A percentile compares a stretch with the other conserved stretches of the same genome.
These are phyloP conservation scores for Drosophila parabipectinata DNA, from an alignment of 1,140 invertebrate species.

Conservation along the genomic window DNA sequence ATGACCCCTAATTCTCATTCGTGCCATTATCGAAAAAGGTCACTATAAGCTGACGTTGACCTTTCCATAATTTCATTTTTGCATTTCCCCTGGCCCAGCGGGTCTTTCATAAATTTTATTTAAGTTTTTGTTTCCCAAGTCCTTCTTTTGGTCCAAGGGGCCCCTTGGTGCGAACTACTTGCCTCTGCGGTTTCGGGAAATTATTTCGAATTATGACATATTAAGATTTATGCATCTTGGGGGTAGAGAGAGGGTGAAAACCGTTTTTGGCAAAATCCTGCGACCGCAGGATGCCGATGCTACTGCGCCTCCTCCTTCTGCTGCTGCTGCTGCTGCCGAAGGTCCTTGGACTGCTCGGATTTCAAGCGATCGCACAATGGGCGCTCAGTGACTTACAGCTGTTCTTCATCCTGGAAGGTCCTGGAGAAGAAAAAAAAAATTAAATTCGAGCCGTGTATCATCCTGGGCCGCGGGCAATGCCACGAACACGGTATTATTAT, in stretches of 20 bases:
- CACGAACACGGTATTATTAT: constrained; percentile 60
- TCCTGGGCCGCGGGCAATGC: constrained; percentile 28
- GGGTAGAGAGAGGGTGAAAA: constrained; percentile 19
- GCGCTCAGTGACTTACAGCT: constrained; percentile 69
- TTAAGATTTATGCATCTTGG: constrained; percentile 68
- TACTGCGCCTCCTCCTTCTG: constrained; percentile 7
- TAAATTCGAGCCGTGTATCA: constrained; percentile 39
- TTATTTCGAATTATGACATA: constrained; percentile 82
- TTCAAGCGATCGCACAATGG: constrained; percentile 61
- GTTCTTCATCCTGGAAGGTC: constrained; percentile 26
- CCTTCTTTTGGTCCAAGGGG: constrained; percentile 2
- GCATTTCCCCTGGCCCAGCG: constrained; percentile 52
- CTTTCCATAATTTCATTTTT: background rate
- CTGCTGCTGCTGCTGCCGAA: constrained; percentile 19
- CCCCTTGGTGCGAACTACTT: constrained; percentile 61
- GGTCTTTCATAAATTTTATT: constrained; percentile 21
- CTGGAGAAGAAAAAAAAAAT: background rate
- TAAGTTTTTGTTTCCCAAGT: background rate
- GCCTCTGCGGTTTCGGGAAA: constrained; percentile 53
- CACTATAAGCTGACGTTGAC: constrained; percentile 4
- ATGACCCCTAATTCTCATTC: background rate
- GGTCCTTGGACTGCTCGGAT: constrained; percentile 51
- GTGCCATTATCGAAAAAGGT: background rate
- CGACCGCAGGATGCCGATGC: constrained; percentile 59
- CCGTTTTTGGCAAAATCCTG: constrained; percentile 46